phyloP scores from a whole-genome alignment of 2,888 invertebrate species.

The Sesia apiformis region DNA sequence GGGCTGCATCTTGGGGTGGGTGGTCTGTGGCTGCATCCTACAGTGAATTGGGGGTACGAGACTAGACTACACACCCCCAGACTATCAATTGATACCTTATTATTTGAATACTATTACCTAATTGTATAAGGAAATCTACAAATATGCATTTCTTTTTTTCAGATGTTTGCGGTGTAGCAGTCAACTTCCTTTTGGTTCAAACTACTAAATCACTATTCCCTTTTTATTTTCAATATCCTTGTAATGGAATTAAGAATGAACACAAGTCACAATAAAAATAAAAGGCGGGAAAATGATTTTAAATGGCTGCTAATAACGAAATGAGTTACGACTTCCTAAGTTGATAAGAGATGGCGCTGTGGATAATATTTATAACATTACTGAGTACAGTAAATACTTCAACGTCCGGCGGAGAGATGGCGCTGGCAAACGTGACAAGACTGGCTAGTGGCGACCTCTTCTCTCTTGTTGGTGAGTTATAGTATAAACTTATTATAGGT shows the following conservation, averaged over 20 bases:
- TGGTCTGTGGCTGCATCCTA: too few relatives aligned
- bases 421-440: slow-evolving; percentile 70
- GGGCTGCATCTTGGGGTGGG: too few relatives aligned
- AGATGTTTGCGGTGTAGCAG: too few relatives aligned
- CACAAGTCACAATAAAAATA: neutral
- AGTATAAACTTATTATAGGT: neutral
- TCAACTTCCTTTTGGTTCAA: too few relatives aligned
- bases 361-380: slow-evolving; percentile 27
- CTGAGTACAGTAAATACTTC: slow-evolving; percentile 21
- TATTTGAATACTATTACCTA: too few relatives aligned
- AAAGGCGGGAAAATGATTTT: slow-evolving; percentile 17
- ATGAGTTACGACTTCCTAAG: slow-evolving; percentile 10
- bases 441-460: slow-evolving; percentile 77
- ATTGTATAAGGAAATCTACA: too few relatives aligned
- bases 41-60: too few relatives aligned
- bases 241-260: neutral
- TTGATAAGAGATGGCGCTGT: slow-evolving; percentile 40
- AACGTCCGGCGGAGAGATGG: slow-evolving; percentile 40
- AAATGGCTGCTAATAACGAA: slow-evolving; percentile 13
- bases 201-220: too few relatives aligned
- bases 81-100: too few relatives aligned
- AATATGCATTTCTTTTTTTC: too few relatives aligned
- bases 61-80: too few relatives aligned
- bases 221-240: too few relatives aligned
- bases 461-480: slow-evolving; percentile 63